These are phyloP conservation scores for Athene cunicularia DNA, from an alignment of 2,113 vertebrate species.

Conservation along the genomic window DNA sequence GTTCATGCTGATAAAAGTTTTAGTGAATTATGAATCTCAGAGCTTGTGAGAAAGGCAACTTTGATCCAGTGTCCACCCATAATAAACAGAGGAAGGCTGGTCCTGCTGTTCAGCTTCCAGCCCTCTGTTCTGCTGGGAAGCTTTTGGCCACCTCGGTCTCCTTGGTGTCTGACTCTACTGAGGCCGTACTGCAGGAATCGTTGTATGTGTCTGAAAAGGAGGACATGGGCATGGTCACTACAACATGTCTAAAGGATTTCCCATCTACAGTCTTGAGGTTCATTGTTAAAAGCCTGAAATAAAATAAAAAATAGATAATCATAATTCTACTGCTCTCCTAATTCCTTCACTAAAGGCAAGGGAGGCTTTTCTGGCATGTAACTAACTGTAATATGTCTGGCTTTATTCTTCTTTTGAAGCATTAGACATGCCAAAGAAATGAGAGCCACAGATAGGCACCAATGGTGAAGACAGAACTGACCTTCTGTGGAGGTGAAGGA, in stretches of 20 bases:
- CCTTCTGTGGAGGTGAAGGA: background rate
- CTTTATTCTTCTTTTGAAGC: background rate
- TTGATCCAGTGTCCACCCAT: conserved; percentile 46
- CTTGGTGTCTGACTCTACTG: conserved; percentile 78
- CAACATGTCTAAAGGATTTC: background rate
- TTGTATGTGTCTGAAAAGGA: conserved; percentile 81
- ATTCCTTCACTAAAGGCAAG: background rate
- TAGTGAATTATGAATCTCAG: conserved; percentile 40
- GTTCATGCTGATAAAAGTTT: conserved; percentile 23
- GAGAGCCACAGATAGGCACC: background rate
- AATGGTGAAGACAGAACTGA: background rate
- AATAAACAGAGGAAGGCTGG: conserved; percentile 7
- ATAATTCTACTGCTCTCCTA: background rate
- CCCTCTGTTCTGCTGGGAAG: conserved; percentile 76
- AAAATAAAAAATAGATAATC: background rate
- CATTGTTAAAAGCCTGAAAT: background rate
- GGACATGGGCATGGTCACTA: conserved; percentile 5
- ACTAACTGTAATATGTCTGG: background rate
- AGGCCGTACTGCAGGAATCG: conserved; percentile 77
- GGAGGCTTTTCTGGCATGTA: background rate
- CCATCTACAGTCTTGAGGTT: background rate
- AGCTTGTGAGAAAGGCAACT: conserved; percentile 60
- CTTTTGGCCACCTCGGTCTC: conserved; percentile 67
- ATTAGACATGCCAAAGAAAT: background rate
- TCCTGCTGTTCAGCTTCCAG: conserved; percentile 69